phyloP scores from a whole-genome alignment of 2,797 vertebrate genomes.

The Philypnodon macrostomus region DNA sequence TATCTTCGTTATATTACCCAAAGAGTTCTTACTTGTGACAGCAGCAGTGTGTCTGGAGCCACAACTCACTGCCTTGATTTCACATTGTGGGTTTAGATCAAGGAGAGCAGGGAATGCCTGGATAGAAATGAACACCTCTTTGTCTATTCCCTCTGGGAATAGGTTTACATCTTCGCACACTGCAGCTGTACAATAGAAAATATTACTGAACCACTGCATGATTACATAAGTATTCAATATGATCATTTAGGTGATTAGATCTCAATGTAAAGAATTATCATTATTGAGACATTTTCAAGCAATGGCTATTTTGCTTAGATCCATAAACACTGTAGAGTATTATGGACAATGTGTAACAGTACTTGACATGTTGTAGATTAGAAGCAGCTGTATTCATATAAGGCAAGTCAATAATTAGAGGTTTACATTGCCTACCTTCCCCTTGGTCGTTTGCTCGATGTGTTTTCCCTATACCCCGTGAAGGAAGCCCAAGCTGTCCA shows the following conservation, averaged over 20 bases:
- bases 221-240: not conserved
- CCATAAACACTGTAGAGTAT: no score
- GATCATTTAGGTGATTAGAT: no score
- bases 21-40: conserved; percentile 80
- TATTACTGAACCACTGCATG: not conserved
- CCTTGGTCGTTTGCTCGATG: conserved; percentile 23
- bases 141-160: conserved; percentile 22
- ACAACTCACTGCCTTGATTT: conserved; percentile 81
- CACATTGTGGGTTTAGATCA: conserved; percentile 79
- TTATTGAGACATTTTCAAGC: no score
- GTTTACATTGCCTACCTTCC: conserved; percentile 29
- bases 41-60: conserved; percentile 90
- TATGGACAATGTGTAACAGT: no score
- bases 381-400: no score
- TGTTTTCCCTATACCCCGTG: conserved; percentile 50
- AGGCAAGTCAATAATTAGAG: not conserved
- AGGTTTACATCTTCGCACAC: conserved; percentile 7
- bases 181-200: conserved; percentile 24
- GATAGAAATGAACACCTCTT: conserved; percentile 82
- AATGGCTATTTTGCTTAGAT: no score
- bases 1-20: no score
- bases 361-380: no score
- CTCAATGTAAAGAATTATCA: no score
- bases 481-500: conserved; percentile 90
- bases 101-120: conserved; percentile 91